Percentiles rank a stretch among this genome's conserved stretches.
phyloP scores from a whole-genome alignment of 2,888 invertebrate genomes.

The Trichogramma evanescens region DNA sequence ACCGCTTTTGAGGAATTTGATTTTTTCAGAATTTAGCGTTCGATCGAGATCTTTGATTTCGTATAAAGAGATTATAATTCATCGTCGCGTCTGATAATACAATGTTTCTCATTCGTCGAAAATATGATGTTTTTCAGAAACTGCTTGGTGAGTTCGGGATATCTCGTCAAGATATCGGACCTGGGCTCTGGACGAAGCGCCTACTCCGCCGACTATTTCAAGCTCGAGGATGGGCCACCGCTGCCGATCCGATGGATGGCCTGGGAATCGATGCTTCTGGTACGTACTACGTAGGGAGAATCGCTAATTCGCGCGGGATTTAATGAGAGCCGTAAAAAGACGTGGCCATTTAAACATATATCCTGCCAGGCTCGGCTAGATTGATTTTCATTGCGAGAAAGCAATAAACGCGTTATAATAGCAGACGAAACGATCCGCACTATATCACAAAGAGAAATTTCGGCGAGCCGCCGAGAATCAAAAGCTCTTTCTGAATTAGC shows the following conservation, averaged over 20 bases:
- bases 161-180: slow-evolving; percentile 68
- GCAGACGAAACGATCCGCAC: too few species aligned
- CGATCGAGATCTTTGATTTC: neutral
- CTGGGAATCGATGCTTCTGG: slow-evolving; percentile 74
- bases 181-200: slow-evolving; percentile 65
- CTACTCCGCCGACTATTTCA: slow-evolving; percentile 73
- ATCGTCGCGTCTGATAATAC: neutral
- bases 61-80: neutral
- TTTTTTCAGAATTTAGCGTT: neutral
- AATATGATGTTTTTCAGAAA: slow-evolving; percentile 53
- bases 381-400: too few species aligned
- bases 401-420: too few species aligned
- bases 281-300: slow-evolving; percentile 53
- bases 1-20: neutral
- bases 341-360: too few species aligned
- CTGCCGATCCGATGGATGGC: slow-evolving; percentile 84
- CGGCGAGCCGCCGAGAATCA: too few species aligned
- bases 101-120: neutral
- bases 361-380: too few species aligned
- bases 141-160: slow-evolving; percentile 72
- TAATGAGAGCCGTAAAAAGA: too few species aligned
- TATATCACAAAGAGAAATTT: too few species aligned
- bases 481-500: too few species aligned
- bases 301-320: too few species aligned
- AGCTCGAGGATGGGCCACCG: slow-evolving; percentile 62